These are phyloP conservation scores for Eretmocerus hayati DNA, from an alignment of 2,888 invertebrate species.

Conservation along the genomic window DNA sequence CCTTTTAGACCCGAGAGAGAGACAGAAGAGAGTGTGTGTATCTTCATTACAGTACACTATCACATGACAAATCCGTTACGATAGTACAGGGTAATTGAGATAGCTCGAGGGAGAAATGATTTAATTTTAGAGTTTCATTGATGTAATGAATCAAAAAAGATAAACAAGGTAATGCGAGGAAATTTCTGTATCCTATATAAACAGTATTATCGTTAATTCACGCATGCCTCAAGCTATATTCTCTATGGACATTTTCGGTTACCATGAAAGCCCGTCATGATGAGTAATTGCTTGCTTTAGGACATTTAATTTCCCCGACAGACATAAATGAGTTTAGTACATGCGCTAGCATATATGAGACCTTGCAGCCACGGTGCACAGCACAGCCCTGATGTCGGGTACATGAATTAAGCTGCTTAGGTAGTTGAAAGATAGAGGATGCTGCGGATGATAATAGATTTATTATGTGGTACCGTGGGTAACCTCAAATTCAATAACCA, in stretches of 20 bases:
- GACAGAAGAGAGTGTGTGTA: too few relatives aligned
- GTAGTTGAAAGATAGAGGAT: not conserved
- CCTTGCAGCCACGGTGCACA: not conserved
- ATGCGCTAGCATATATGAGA: slow-evolving; percentile 8
- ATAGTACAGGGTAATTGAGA: too few relatives aligned
- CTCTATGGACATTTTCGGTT: slow-evolving; percentile 12
- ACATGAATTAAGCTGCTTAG: slow-evolving; percentile 8
- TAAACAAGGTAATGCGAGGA: not conserved
- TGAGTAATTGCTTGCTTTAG: slow-evolving; percentile 21
- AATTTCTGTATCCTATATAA: not conserved
- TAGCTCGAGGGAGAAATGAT: too few relatives aligned
- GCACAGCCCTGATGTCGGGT: too few relatives aligned
- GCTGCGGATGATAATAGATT: too few relatives aligned
- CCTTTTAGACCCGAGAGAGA: not conserved
- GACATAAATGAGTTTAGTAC: slow-evolving; percentile 16
- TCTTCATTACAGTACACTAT: too few relatives aligned
- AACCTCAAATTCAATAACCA: too few relatives aligned
- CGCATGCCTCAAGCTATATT: slow-evolving; percentile 2
- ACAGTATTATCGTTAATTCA: slow-evolving; percentile 13
- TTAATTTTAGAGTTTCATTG: not conserved
- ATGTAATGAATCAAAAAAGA: not conserved
- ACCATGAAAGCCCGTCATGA: slow-evolving; percentile 15
- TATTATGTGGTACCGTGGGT: too few relatives aligned
- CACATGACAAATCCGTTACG: too few relatives aligned
- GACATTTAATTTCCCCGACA: slow-evolving; percentile 18